Evolutionary conservation across 2,797 vertebrate species (phyloP), one percentile per base, ranked within the genome.

Genomic region (Distichodus sexfasciatus): DNA sequence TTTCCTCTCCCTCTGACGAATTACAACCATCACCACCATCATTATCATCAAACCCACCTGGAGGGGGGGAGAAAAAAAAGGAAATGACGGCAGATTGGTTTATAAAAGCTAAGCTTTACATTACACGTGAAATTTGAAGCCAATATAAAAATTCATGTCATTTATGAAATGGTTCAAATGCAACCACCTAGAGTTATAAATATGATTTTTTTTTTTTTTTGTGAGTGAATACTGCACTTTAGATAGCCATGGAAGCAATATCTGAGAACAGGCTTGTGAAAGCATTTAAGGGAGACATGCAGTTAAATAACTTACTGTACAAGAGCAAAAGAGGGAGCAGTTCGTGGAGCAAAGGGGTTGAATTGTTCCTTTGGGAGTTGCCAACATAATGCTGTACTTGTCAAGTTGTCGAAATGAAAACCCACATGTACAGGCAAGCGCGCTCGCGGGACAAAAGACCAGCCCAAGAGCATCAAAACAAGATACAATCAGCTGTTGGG

Each of bases 301-400:
- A 73, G 65, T 79, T 82, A 85, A 82, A 89, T 87, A 90, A 87
- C 83, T 90, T 90, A 89, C 86, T 88, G 86, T 89, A 91, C 88
- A 90, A 79, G 82, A 83, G 76, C 76, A n/a, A 79, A 79, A 63
- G 36, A 69, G 15, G 74, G 83, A 77, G 73, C 66, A 66, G 78
- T 80, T 72, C 55, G 44, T 57, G 11, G 41, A 71, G 75, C n/a
- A 78, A 38, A 68, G 66, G 79, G 71, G 68, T 82, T 80, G 82
- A 83, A 83, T 62, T n/a, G n/a, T n/a, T 55, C 57, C 51, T 46
- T 76, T 57, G 54, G 53, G 54, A 81, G 35, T 11, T 51, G 65
- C 28, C n/a, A 72, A 78, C 57, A 53, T 2, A 41, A 70, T 75
- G 76, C 79, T 77, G 81, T 81, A 82, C 77, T 83, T 26, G 65